Conservation (phyloP, 2,888 invertebrate species). For the Eupithecia pulchellata region DNA sequence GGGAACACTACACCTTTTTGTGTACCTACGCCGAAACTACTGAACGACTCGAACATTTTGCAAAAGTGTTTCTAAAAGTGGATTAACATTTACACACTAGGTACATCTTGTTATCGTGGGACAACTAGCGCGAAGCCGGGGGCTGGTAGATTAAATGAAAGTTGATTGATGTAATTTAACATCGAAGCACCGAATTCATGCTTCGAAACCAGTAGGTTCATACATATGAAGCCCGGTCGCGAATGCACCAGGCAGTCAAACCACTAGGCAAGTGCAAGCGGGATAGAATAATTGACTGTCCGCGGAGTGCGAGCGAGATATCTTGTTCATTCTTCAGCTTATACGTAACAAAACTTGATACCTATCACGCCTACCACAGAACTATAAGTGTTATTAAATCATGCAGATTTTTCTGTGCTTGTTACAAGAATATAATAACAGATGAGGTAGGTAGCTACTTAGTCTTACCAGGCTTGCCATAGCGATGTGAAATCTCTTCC, state of each 20-base stretch:
- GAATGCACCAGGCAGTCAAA: neutral
- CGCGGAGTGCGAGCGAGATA: neutral
- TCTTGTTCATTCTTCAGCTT: neutral
- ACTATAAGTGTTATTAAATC: neutral
- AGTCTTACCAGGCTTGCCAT: conserved; percentile 10
- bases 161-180: neutral
- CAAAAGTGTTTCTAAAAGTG: neutral
- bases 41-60: neutral
- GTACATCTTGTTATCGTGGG: neutral
- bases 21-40: neutral
- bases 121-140: neutral
- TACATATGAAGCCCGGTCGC: neutral
- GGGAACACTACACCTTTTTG: neutral
- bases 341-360: neutral
- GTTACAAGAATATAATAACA: neutral
- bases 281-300: neutral
- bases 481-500: neutral
- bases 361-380: neutral
- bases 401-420: neutral
- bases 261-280: neutral
- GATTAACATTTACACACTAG: neutral
- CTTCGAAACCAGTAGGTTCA: neutral
- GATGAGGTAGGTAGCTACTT: neutral
- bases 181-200: neutral
- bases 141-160: neutral